phyloP scores from a whole-genome alignment of 2,797 vertebrate species.

The Cephalopachus bancanus region DNA sequence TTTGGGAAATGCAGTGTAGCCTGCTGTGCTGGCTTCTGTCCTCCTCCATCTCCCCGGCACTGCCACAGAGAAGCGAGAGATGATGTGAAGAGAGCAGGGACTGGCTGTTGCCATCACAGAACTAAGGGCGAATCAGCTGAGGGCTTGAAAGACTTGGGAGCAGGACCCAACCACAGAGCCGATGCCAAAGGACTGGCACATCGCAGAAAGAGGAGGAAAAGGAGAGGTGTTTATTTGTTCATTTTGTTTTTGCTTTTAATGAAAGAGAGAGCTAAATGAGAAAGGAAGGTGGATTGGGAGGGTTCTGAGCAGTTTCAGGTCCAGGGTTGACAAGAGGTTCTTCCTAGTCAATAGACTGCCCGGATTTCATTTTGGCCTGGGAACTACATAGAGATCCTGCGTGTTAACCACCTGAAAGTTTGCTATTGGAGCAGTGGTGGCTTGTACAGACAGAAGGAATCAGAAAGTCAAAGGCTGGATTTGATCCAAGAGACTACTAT shows the following conservation, averaged over 20 bases:
- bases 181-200: background rate
- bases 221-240: background rate
- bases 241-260: slow-evolving; percentile 3
- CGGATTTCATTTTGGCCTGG: background rate
- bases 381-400: background rate
- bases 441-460: background rate
- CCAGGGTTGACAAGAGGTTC: background rate
- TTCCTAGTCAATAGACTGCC: background rate
- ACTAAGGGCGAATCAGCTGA: background rate
- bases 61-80: background rate
- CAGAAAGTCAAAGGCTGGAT: background rate
- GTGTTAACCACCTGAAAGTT: background rate
- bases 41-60: background rate
- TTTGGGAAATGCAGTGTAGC: background rate
- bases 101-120: background rate
- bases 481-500: fast-evolving
- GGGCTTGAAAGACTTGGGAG: background rate
- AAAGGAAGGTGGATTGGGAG: background rate
- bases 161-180: background rate
- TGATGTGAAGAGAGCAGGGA: background rate
- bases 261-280: background rate
- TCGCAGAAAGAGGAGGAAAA: background rate
- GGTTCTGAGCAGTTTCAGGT: background rate
- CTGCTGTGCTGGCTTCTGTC: background rate
- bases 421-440: background rate